Base-by-base conservation (phyloP, 2,888 invertebrate genomes). In the Scaptomyza reducta region DNA sequence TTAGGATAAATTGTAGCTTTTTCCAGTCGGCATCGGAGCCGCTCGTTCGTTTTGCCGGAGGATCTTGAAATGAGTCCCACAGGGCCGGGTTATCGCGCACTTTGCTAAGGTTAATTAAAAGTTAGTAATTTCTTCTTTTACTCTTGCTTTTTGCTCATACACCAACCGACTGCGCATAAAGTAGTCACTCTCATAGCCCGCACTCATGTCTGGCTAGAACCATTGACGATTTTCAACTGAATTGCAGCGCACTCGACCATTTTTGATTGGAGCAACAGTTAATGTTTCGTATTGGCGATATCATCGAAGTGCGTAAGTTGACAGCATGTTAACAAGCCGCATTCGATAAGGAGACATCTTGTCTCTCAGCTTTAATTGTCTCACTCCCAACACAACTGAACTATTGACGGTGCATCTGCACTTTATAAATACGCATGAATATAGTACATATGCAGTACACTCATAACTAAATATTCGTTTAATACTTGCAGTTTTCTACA, bases 21-120 rank as follows among this genome's bases (percentile, higher is more conserved):
- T 92, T 93, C 90, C 90, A 91, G 57, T 94, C 93, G 14, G 93
- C 94, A 92, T 94, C 94, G 1, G 96, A 96, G 41, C 95, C 95
- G 38, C 94, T 94, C 69, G 94, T 93, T 67, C 93, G 93, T 89
- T 94, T 94, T 54, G 95, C 93, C 1, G 96, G 96, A 10, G 95
- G 93, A 80, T 95, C 94, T 84, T 95, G 93, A 90, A 97, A 97
- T 13, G 95, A 93, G 89, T 97, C 95, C 97, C 97, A 97, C 92
- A 94, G 93, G 88, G 94, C 93, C 7, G 87, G 88, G 50, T 87
- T 90, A 31, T 90, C 90, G 31, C 76, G 76, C 29, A 45, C 7
- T 46, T 76, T 89, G 25, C 89, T 83, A 18, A 9, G 49, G 49
- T 25, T 31, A 55, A 56, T 31, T 18, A 16, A 40, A 40, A 10